phyloP scores from a whole-genome alignment of 2,797 vertebrate species.

The Macropus fuliginosus region DNA sequence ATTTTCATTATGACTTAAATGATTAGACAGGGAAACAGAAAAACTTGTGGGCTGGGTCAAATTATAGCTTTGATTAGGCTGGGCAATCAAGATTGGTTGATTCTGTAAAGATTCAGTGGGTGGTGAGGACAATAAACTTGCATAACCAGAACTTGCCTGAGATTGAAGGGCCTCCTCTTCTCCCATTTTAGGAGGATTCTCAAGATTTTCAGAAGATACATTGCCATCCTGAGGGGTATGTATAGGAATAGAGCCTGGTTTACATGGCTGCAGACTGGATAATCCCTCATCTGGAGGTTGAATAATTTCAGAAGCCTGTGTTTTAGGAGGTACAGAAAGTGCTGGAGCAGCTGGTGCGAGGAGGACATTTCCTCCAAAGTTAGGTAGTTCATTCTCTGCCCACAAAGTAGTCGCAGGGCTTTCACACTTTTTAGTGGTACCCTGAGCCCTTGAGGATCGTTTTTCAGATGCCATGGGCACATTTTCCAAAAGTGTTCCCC shows the following conservation, averaged over 20 bases:
- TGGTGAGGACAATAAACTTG: conserved; percentile 91
- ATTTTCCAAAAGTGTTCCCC: conserved; percentile 63
- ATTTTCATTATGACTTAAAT: conserved; percentile 85
- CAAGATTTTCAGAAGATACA: conserved; percentile 92
- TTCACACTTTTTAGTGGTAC: conserved; percentile 90
- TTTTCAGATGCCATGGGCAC: conserved; percentile 83
- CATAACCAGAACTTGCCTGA: conserved; percentile 93
- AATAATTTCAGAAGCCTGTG: conserved; percentile 89
- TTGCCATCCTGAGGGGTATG: conserved; percentile 76
- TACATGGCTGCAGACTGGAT: conserved; percentile 72
- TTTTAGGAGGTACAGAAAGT: conserved; percentile 89
- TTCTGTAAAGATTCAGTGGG: conserved; percentile 89
- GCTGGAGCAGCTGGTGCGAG: conserved; percentile 94
- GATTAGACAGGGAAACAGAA: conserved; percentile 81
- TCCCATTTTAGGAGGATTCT: conserved; percentile 95
- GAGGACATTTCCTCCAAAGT: conserved; percentile 92
- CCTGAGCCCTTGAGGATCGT: conserved; percentile 88
- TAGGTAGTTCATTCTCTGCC: conserved; percentile 94
- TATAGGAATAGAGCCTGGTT: conserved; percentile 78
- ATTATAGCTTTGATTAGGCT: conserved; percentile 91
- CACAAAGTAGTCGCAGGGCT: conserved; percentile 97
- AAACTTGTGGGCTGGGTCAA: conserved; percentile 87
- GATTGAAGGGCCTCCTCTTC: conserved; percentile 87
- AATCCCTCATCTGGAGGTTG: conserved; percentile 93
- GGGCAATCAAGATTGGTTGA: conserved; percentile 93